Evolutionary conservation across 2,888 invertebrate species (phyloP), one percentile per base, ranked within the genome.

Genomic region (Phasia obesa): DNA sequence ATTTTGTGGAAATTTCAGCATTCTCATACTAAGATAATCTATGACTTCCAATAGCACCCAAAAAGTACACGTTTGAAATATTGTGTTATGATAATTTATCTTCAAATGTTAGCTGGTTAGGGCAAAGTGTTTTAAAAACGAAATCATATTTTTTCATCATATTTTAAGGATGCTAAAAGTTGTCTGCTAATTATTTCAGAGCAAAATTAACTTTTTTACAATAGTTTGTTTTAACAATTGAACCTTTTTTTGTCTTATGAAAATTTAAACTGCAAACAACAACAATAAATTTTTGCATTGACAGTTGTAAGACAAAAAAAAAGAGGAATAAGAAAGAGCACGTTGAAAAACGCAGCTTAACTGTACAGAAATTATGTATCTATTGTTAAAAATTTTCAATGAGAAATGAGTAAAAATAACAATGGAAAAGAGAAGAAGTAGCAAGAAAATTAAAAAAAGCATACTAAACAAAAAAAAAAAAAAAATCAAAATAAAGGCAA

Each of bases 311-410:
- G 47, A 25, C 51, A 62, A 11, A 42, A 21, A n/a, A 42, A 38
- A 57, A 35, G 21, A 53, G 62, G 4, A 23, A 23, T 11, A 53
- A 59, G 23, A 67, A 67, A 73, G 19, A 44, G 67, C 2, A 51
- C 19, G 42, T 21, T 62, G 7, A 73, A 74, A 79, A 70, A 69
- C 4, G 19, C 23, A 60, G 35, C 51, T 44, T 38, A 59, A 51
- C 15, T 64, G 42, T 53, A 65, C 13, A 57, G 65, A 83, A 70
- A 80, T 81, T 81, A 57, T 75, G 76, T 76, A 81, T 76, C 81
- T 57, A 75, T 81, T 81, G 75, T 81, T 77, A 71, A 64, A 76
- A 71, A 65, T 47, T 70, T 35, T 51, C 59, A 71, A 57, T 71
- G 81, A 69, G 55, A 59, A 73, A 35, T 47, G 44, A 60, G 65